Evolutionary conservation across 2,888 invertebrate genomes (phyloP), one percentile per base, ranked within the genome.

Genomic region (Aporophyla nigra): DNA sequence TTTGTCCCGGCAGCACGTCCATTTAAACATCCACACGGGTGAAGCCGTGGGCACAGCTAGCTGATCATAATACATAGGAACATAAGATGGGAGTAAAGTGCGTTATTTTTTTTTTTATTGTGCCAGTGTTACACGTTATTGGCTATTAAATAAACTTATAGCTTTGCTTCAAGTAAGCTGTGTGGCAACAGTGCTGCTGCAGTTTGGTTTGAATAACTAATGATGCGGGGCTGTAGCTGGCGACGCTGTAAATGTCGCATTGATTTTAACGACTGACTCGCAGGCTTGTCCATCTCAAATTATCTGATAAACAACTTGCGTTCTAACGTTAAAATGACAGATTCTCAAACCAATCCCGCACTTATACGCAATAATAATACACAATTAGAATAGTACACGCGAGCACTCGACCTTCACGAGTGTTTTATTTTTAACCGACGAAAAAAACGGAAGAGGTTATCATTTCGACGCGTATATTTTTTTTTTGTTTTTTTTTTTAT

Each of bases 361-460:
- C 27, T 27, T 6, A 16, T 21, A 33, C 5, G 33, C n/a, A 49
- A 70, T 70, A 43, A 49, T 33, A 71, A 71, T n/a, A 53, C 19
- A 40, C 21, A 72, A 71, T 71, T 51, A 21, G 51, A 72, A 27
- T 40, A 53, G 24, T 16, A n/a, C 40, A 43, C 16, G 19, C 27
- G 10, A 40, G 19, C 7, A 43, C 10, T 58, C 33, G 16, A 14
- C 16, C 40, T 70, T 73, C 7, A 33, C 19, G 51, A n/a, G 2
- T 53, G 69, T 72, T 73, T 61, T 53, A 24, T 40, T 76, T 61
- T n/a, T n/a, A n/a, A n/a, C n/a, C n/a, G n/a, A n/a, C n/a, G n/a
- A n/a, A n/a, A n/a, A n/a, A n/a, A n/a, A n/a, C n/a, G n/a, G n/a
- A n/a, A n/a, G n/a, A n/a, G n/a, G n/a, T n/a, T n/a, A n/a, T n/a